These are phyloP conservation scores for Hypolimnas misippus DNA, from an alignment of 2,888 invertebrate genomes.

Conservation along the genomic window DNA sequence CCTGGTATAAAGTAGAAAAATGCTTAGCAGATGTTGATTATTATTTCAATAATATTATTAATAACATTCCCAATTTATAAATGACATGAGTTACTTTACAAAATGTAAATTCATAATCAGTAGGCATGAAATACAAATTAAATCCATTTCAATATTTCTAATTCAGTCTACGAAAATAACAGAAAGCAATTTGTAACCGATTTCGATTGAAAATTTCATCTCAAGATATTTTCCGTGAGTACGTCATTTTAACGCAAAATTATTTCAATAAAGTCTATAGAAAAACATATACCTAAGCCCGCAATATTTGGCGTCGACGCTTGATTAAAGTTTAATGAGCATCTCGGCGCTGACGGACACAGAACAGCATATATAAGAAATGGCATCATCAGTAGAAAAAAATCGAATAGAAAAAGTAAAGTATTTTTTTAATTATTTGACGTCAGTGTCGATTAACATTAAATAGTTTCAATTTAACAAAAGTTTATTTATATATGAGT, in stretches of 20 bases:
- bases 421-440: too few relatives aligned
- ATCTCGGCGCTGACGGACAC: slow-evolving; percentile 41
- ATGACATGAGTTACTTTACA: too few relatives aligned
- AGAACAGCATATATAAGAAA: neutral
- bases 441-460: too few relatives aligned
- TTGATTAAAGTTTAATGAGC: slow-evolving; percentile 53
- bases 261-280: slow-evolving; percentile 11
- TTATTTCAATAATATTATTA: too few relatives aligned
- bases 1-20: too few relatives aligned
- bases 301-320: slow-evolving; percentile 39
- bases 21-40: too few relatives aligned
- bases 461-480: too few relatives aligned
- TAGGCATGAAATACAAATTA: too few relatives aligned
- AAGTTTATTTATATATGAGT: too few relatives aligned
- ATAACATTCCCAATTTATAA: neutral
- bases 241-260: slow-evolving; percentile 9
- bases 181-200: neutral
- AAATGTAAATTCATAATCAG: too few relatives aligned
- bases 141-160: neutral
- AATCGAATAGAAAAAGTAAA: neutral
- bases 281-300: slow-evolving; percentile 24
- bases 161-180: neutral
- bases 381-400: neutral
- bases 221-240: neutral
- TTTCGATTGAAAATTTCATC: neutral